Conservation (phyloP, 2,888 invertebrate genomes). For the Cerastis leucographa region DNA sequence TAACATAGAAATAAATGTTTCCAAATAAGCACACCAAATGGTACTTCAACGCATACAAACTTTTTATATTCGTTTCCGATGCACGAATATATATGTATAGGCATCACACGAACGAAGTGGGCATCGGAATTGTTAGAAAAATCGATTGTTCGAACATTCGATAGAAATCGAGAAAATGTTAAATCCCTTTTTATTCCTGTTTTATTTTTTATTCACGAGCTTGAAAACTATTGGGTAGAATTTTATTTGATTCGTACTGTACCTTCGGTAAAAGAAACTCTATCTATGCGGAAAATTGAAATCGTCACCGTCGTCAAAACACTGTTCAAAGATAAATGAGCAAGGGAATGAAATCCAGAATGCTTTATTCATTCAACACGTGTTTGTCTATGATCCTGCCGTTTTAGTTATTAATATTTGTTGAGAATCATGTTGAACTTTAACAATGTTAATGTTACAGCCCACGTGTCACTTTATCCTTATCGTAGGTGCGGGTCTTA, state of each 20-base stretch:
- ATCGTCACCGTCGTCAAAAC: conserved; percentile 6
- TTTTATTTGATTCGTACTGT: conserved; percentile 28
- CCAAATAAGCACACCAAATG: neutral
- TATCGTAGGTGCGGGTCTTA: neutral
- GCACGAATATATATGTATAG: conserved; percentile 13
- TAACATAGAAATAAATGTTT: neutral
- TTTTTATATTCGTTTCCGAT: neutral
- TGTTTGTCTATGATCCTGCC: conserved; percentile 17
- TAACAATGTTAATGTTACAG: neutral
- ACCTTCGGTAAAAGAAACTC: neutral
- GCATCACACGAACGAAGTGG: neutral
- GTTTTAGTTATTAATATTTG: conserved; percentile 29
- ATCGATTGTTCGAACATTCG: conserved; percentile 26
- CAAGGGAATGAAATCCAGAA: conserved; percentile 40
- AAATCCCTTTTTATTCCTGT: neutral
- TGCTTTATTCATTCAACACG: conserved; percentile 28
- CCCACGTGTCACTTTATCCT: conserved; percentile 4
- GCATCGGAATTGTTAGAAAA: conserved; percentile 22
- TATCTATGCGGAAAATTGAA: neutral
- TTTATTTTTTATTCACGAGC: neutral
- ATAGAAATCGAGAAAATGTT: conserved; percentile 21
- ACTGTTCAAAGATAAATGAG: conserved; percentile 30
- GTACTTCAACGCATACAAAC: neutral
- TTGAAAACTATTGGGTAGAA: conserved; percentile 20
- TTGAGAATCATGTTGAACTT: conserved; percentile 9